Conservation (phyloP, 1,140 invertebrate species). For the Gerris buenoi region DNA sequence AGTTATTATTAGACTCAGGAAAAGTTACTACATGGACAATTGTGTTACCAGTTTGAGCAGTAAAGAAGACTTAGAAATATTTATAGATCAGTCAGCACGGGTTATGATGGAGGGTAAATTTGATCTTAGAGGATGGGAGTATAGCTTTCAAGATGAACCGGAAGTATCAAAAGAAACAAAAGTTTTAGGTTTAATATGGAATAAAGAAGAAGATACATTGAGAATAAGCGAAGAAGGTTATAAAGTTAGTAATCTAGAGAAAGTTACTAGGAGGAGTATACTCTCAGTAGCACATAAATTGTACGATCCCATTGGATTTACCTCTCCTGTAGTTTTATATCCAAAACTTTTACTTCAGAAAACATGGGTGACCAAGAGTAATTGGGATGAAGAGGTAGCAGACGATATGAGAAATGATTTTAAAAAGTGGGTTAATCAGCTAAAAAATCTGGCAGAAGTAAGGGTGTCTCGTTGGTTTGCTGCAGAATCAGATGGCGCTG, state of each 20-base stretch:
- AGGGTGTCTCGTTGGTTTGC: neutral
- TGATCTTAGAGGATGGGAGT: no score
- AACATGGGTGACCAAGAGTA: neutral
- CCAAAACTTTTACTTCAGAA: no score
- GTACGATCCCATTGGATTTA: no score
- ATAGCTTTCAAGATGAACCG: no score
- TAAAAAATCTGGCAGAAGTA: neutral
- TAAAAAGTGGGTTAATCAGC: neutral
- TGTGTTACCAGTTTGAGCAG: no score
- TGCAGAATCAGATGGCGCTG: neutral
- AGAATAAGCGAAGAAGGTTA: no score
- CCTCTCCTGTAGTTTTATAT: neutral
- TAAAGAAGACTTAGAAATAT: neutral
- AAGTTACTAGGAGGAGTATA: no score
- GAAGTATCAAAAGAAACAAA: neutral
- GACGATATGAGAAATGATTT: neutral
- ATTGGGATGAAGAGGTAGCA: neutral
- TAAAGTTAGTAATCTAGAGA: constrained; percentile 1
- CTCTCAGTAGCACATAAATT: no score
- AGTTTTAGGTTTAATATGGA: neutral
- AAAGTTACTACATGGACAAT: no score
- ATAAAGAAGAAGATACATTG: neutral
- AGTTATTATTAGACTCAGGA: no score
- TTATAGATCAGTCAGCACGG: neutral
- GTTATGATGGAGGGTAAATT: no score